Evolutionary conservation across 1,140 invertebrate species (phyloP).

Genomic region (Lithobius niger): DNA sequence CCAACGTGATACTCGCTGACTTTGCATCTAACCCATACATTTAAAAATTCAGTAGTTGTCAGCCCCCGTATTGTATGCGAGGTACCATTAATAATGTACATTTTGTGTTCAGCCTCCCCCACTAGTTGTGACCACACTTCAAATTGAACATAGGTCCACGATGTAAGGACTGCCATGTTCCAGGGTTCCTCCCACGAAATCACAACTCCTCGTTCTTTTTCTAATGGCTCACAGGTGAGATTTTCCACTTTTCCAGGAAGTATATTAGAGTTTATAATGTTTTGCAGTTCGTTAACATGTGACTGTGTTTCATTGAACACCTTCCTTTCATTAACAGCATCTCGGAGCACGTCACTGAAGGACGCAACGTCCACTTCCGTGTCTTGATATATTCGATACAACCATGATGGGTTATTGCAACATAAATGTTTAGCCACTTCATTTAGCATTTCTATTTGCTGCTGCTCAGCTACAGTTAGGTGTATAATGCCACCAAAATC

Average conservation of each 20-base stretch:
- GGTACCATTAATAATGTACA: neutral
- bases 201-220: neutral
- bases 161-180: neutral
- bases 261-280: neutral
- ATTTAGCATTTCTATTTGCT: conserved; percentile 23
- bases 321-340: neutral
- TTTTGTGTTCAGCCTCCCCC: neutral
- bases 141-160: neutral
- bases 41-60: neutral
- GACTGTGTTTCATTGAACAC: no score
- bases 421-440: conserved; percentile 32
- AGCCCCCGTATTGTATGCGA: neutral
- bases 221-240: neutral
- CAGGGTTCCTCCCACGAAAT: neutral
- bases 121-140: neutral
- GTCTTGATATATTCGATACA: conserved; percentile 39
- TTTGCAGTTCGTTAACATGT: no score
- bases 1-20: neutral
- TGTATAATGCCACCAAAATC: conserved; percentile 33
- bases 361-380: conserved; percentile 31
- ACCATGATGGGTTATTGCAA: conserved; percentile 35
- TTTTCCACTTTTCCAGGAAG: neutral
- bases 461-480: conserved; percentile 24
- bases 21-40: neutral
- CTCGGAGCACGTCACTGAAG: conserved; percentile 15